Evolutionary conservation across 2,888 invertebrate species (phyloP).

Genomic region (Meteorus cinctellus): DNA sequence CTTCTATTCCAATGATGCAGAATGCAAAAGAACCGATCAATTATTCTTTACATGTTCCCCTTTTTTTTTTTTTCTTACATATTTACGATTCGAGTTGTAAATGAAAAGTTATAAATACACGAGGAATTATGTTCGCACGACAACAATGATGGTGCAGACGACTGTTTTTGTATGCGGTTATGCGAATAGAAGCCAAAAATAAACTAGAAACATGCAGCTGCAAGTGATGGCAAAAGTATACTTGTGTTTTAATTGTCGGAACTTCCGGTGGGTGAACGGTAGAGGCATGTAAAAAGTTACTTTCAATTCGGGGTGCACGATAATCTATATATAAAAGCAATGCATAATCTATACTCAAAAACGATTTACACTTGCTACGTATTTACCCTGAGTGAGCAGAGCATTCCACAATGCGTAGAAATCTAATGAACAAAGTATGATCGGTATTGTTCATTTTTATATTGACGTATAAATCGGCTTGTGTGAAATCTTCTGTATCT

Average conservation of each 20-base stretch:
- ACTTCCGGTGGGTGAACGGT: slow-evolving; percentile 56
- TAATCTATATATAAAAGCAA: slow-evolving; percentile 52
- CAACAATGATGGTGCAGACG: slow-evolving; percentile 3
- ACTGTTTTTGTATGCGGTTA: slow-evolving; percentile 2
- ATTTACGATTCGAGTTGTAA: not conserved
- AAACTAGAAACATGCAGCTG: slow-evolving; percentile 33
- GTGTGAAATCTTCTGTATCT: too few species aligned
- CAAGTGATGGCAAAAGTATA: slow-evolving; percentile 19
- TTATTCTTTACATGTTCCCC: not conserved
- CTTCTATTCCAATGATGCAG: not conserved
- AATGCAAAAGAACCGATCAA: not conserved
- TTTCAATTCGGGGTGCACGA: slow-evolving; percentile 42
- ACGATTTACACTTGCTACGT: not conserved
- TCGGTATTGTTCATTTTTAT: not conserved
- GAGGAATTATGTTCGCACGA: not conserved
- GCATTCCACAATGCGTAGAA: not conserved
- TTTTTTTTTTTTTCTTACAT: not conserved
- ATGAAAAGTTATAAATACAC: not conserved
- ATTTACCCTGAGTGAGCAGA: not conserved
- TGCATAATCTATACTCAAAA: not conserved
- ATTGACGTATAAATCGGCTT: not conserved
- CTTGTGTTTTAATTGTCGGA: slow-evolving; percentile 55
- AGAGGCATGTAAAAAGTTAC: slow-evolving; percentile 52
- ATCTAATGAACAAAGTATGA: not conserved
- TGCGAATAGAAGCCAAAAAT: slow-evolving; percentile 11